Evolutionary conservation across 2,888 invertebrate genomes (phyloP).

Genomic region (Platerodrilus igneus): DNA sequence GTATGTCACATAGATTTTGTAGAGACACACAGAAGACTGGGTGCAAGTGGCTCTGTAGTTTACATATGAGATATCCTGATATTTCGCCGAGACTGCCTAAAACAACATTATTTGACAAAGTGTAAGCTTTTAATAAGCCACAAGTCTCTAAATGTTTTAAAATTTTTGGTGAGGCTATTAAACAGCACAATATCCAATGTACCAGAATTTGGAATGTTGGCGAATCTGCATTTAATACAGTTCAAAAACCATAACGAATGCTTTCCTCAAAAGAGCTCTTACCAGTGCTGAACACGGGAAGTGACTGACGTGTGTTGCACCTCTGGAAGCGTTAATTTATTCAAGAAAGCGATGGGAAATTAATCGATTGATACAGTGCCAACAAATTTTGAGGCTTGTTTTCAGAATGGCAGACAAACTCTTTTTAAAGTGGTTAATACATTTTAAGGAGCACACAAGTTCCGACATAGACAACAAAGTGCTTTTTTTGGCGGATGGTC

Average conservation of each 20-base stretch:
- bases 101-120: too few species aligned
- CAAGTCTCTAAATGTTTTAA: too few species aligned
- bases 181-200: slow-evolving; percentile 29
- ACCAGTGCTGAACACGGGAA: too few species aligned
- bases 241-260: too few species aligned
- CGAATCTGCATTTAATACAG: too few species aligned
- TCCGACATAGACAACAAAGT: too few species aligned
- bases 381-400: background rate
- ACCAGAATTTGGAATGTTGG: too few species aligned
- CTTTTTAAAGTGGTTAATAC: slow-evolving; percentile 30
- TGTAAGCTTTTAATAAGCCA: too few species aligned
- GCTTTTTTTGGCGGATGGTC: too few species aligned
- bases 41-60: background rate
- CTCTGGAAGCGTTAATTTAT: slow-evolving; percentile 39
- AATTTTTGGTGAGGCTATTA: background rate
- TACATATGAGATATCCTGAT: too few species aligned
- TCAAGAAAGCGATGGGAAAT: slow-evolving; percentile 29
- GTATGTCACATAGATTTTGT: slow-evolving; percentile 2
- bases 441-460: slow-evolving; percentile 6
- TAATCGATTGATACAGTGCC: slow-evolving; percentile 36
- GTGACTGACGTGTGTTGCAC: slow-evolving; percentile 33
- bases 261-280: too few species aligned
- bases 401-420: background rate
- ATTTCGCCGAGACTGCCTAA: too few species aligned
- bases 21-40: slow-evolving; percentile 1